Percentiles rank a stretch among this genome's conserved stretches.
phyloP scores from a whole-genome alignment of 2,888 invertebrate species.

The Pocota personata region DNA sequence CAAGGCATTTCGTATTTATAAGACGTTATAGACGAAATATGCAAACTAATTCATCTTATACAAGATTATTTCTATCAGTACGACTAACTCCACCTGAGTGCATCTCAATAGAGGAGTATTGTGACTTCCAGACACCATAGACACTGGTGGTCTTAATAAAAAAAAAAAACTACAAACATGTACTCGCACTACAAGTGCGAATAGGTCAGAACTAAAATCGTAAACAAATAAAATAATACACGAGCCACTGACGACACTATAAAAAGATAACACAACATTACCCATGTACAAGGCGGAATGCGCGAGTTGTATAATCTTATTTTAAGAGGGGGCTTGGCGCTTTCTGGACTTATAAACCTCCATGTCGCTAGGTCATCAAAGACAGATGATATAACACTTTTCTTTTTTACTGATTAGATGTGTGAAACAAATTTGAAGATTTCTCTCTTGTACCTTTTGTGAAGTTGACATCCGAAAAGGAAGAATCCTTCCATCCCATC shows the following conservation, averaged over 20 bases:
- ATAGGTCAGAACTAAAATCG: not conserved
- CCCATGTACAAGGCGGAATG: not conserved
- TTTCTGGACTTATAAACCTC: conserved; percentile 12
- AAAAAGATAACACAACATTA: not conserved
- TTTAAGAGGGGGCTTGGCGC: conserved; percentile 9
- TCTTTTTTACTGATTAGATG: not conserved
- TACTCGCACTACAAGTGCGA: not conserved
- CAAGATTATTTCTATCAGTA: not conserved
- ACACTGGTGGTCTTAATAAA: not conserved
- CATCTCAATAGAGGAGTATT: too few relatives aligned
- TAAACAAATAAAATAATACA: not conserved
- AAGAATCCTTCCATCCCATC: conserved; percentile 78
- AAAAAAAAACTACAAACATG: not conserved
- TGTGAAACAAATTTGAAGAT: not conserved
- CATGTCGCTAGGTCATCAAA: conserved; percentile 7
- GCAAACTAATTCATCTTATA: too few relatives aligned
- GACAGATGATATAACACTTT: conserved; percentile 45
- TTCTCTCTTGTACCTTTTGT: conserved; percentile 79
- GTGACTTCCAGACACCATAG: not conserved
- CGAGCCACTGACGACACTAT: not conserved
- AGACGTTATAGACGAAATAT: too few relatives aligned
- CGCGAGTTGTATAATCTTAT: conserved; percentile 13
- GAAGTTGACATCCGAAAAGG: conserved; percentile 81
- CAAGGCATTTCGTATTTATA: too few relatives aligned
- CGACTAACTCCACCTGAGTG: not conserved